Percentiles rank a stretch among this genome's conserved stretches.
These are phyloP conservation scores for Gadus chalcogrammus DNA, from an alignment of 2,113 vertebrate species.

Conservation along the genomic window DNA sequence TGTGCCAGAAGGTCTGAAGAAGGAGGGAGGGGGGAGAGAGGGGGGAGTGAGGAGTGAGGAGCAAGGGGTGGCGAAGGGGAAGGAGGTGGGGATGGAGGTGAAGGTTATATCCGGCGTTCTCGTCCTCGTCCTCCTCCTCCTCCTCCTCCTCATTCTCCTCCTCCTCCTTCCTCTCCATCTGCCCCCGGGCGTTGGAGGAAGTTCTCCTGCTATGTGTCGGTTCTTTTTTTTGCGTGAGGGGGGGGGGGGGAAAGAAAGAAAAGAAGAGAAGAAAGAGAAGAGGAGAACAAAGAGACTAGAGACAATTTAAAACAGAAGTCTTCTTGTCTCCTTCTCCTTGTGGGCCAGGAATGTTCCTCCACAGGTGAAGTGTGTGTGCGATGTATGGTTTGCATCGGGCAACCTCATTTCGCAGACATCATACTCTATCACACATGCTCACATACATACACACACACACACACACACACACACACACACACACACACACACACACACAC, in stretches of 20 bases:
- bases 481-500: no score
- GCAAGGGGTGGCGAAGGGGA: no score
- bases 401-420: neutral
- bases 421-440: slow-evolving; percentile 21
- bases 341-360: slow-evolving; percentile 37
- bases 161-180: slow-evolving; percentile 35
- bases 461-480: no score
- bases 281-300: slow-evolving; percentile 57
- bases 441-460: neutral
- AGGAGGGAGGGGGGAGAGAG: slow-evolving; percentile 6
- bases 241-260: no score
- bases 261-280: slow-evolving; percentile 17
- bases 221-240: slow-evolving; percentile 28
- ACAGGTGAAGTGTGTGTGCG: slow-evolving; percentile 35
- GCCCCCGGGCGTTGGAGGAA: slow-evolving; percentile 38
- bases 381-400: slow-evolving; percentile 39
- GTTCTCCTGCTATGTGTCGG: neutral
- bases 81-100: no score
- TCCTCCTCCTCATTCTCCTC: no score
- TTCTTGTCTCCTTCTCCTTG: no score
- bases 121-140: neutral
- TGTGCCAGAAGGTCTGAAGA: slow-evolving; percentile 92
- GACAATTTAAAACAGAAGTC: slow-evolving; percentile 49
- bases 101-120: no score
- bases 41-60: slow-evolving; percentile 5